These are phyloP conservation scores for Apamea epomidion DNA, from an alignment of 2,888 invertebrate genomes.

Conservation along the genomic window DNA sequence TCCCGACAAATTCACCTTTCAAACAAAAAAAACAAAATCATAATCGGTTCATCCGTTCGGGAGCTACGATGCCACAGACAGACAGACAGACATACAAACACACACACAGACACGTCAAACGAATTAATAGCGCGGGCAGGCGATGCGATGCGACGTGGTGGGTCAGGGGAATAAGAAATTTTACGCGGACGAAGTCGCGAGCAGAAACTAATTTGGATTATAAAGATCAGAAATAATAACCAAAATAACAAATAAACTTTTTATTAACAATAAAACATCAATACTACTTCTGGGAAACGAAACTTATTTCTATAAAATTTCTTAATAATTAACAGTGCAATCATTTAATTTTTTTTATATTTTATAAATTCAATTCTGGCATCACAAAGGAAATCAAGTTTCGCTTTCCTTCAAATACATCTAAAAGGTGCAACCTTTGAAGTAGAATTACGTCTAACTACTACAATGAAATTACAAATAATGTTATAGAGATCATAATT, in stretches of 20 bases:
- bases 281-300: constrained; percentile 72
- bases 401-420: constrained; percentile 47
- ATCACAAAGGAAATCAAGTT: constrained; percentile 54
- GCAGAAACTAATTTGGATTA: neutral
- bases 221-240: constrained; percentile 50
- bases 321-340: constrained; percentile 57
- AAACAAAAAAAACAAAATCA: too few species aligned
- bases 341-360: constrained; percentile 33
- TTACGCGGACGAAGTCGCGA: too few species aligned
- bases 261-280: constrained; percentile 81
- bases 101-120: too few species aligned
- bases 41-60: too few species aligned
- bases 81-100: too few species aligned
- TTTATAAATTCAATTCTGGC: constrained; percentile 42
- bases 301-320: constrained; percentile 67
- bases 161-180: too few species aligned
- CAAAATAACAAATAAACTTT: constrained; percentile 74
- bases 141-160: neutral
- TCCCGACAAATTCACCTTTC: too few species aligned
- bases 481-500: constrained; percentile 61
- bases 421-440: constrained; percentile 47
- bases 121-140: too few species aligned
- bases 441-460: constrained; percentile 49
- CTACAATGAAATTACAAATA: constrained; percentile 48
- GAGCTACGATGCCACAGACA: too few species aligned